Evolutionary conservation across 2,797 vertebrate species (phyloP), one percentile per base, ranked within the genome.

Genomic region (Smutsia temminckii): DNA sequence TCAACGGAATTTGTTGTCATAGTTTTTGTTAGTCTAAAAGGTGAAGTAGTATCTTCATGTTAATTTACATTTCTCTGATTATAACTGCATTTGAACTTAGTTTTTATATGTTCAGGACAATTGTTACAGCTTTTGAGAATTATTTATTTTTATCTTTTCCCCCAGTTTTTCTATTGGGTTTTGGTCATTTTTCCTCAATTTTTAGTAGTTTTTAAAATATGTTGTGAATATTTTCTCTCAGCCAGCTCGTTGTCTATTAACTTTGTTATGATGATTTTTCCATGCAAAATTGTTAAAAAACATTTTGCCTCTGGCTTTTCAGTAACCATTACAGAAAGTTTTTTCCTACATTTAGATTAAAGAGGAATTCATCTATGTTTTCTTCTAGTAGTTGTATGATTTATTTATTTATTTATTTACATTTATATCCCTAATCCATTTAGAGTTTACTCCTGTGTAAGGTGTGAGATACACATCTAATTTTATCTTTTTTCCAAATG

Each of bases 321-420:
- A 80, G 27, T 57, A 95, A 57, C 46, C 51, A 89, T 63, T 71
- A 89, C 23, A 83, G 37, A 85, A 91, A 71, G 37, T 13, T 63
- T 91, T 64, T 12, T 55, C 27, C n/a, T 72, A 53, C 23, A 8
- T 55, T 34, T 37, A 29, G 40, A 53, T 55, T 86, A 69, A 74
- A 74, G 49, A 93, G 55, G 64, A 94, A 92, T 87, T 66, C 14
- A 51, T 32, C 42, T 55, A 32, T 37, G 42, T 74, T 94, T 96
- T 64, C 61, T 79, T 63, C 13, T 57, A 71, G 34, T 23, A 79
- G 63, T 51, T 89, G 34, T 9, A 53, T 40, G 34, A 4, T 69
- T 66, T 68, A 53, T 68, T 63, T 79, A 34, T 51, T 84, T 75
- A 40, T 20, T 88, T 42, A 34, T 63, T 66, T 68, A 92, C 14